phyloP scores from a whole-genome alignment of 2,797 vertebrate genomes.

The Harpagifer antarcticus region DNA sequence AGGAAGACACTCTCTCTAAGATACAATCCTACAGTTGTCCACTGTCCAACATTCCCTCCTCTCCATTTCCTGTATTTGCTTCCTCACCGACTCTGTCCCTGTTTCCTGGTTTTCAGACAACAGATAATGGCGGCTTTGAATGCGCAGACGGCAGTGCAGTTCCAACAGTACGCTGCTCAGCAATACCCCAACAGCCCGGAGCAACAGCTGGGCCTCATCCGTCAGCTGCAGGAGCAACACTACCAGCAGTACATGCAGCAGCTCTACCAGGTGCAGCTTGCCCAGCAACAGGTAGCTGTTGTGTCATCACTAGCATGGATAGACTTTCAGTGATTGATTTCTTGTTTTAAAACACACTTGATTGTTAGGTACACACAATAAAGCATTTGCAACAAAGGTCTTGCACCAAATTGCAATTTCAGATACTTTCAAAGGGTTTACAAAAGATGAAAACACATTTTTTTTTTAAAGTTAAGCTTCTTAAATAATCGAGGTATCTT shows the following conservation, averaged over 20 bases:
- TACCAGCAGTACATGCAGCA: constrained; percentile 99
- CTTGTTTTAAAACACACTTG: not conserved
- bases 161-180: constrained; percentile 99
- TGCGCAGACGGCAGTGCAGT: constrained; percentile 97
- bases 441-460: not conserved
- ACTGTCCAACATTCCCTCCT: not conserved
- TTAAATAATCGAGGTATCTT: not conserved
- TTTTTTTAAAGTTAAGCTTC: not conserved
- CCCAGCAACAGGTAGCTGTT: constrained; percentile 94
- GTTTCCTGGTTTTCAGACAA: constrained; percentile 84
- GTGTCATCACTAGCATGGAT: not conserved
- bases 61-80: constrained; percentile 8
- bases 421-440: not conserved
- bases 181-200: constrained; percentile 97
- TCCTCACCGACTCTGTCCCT: constrained; percentile 9
- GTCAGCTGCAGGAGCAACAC: constrained; percentile 99
- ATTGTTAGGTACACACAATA: not conserved
- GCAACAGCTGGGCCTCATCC: constrained; percentile 96
- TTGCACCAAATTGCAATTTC: not conserved
- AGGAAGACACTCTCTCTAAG: not conserved
- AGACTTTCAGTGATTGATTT: not conserved
- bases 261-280: constrained; percentile 98
- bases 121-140: constrained; percentile 99
- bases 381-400: not conserved
- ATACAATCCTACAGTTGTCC: not conserved